Conservation (phyloP, 2,888 invertebrate species). For the Hololepta plana region DNA sequence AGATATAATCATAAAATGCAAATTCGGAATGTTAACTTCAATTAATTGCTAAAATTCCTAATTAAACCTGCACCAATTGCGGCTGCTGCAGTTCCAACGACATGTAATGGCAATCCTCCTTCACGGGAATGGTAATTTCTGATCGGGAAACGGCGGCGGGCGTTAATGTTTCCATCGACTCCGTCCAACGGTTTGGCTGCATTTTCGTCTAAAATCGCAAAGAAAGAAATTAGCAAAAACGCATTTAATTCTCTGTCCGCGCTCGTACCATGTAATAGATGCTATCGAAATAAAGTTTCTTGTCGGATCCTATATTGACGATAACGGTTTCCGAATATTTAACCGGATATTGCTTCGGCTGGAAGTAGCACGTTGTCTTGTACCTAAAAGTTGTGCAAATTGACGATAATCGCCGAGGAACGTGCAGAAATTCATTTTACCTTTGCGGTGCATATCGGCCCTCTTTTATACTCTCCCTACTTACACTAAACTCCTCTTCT, state of each 20-base stretch:
- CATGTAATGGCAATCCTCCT: constrained; percentile 15
- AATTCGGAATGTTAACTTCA: too few relatives aligned
- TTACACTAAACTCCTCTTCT: too few relatives aligned
- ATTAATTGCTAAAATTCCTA: too few relatives aligned
- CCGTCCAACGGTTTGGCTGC: constrained; percentile 13
- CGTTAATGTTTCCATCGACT: constrained; percentile 13
- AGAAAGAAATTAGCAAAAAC: not conserved
- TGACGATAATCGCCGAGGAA: too few relatives aligned
- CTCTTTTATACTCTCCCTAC: too few relatives aligned
- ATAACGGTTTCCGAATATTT: constrained; percentile 22
- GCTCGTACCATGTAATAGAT: constrained; percentile 16
- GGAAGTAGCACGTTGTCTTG: constrained; percentile 20
- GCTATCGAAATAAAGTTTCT: constrained; percentile 15
- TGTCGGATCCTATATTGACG: constrained; percentile 15
- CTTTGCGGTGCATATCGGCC: too few relatives aligned
- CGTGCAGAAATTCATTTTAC: too few relatives aligned
- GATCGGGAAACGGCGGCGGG: constrained; percentile 8
- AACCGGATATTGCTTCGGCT: constrained; percentile 18
- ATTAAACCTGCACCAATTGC: too few relatives aligned
- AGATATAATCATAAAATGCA: too few relatives aligned
- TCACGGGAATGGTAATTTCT: constrained; percentile 11
- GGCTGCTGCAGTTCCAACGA: constrained; percentile 18
- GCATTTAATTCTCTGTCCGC: not conserved
- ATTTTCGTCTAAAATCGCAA: constrained; percentile 12
- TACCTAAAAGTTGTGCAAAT: too few relatives aligned